Evolutionary conservation across 2,888 invertebrate genomes (phyloP).

Genomic region (Heliconius sara): DNA sequence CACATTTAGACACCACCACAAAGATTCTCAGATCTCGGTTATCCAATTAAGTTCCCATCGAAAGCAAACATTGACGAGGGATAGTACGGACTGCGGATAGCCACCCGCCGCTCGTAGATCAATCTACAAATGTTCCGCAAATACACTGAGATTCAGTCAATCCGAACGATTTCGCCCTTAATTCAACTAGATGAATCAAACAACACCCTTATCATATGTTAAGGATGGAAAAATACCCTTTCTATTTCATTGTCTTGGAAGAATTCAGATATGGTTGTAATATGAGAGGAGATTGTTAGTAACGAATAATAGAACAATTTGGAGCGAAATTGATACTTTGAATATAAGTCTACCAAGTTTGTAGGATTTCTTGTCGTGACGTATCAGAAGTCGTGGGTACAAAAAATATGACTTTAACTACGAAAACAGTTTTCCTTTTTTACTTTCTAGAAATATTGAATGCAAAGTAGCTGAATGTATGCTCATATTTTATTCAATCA

Average conservation of each 20-base stretch:
- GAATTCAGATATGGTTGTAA: neutral
- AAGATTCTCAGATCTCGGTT: conserved; percentile 6
- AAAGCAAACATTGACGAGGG: conserved; percentile 12
- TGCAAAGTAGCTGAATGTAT: no score
- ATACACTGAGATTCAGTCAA: conserved; percentile 22
- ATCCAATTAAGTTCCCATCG: conserved; percentile 23
- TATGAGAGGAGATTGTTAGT: neutral
- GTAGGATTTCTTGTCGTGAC: no score
- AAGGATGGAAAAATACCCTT: conserved; percentile 17
- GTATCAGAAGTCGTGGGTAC: no score
- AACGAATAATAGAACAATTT: neutral
- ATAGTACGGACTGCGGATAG: neutral
- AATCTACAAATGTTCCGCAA: conserved; percentile 30
- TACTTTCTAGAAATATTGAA: no score
- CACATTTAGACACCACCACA: neutral
- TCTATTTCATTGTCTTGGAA: conserved; percentile 3
- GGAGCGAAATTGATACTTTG: neutral
- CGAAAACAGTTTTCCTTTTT: no score
- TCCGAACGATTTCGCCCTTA: conserved; percentile 24
- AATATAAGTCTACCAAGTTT: no score
- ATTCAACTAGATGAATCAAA: conserved; percentile 36
- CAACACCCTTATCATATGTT: conserved; percentile 23
- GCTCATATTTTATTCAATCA: no score
- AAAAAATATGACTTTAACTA: no score
- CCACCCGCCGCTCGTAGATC: conserved; percentile 15